A percentile compares a stretch with the other conserved stretches of the same genome.
Evolutionary conservation across 2,113 vertebrate genomes (phyloP).

Genomic region (Ptilorrhoa leucosticta): DNA sequence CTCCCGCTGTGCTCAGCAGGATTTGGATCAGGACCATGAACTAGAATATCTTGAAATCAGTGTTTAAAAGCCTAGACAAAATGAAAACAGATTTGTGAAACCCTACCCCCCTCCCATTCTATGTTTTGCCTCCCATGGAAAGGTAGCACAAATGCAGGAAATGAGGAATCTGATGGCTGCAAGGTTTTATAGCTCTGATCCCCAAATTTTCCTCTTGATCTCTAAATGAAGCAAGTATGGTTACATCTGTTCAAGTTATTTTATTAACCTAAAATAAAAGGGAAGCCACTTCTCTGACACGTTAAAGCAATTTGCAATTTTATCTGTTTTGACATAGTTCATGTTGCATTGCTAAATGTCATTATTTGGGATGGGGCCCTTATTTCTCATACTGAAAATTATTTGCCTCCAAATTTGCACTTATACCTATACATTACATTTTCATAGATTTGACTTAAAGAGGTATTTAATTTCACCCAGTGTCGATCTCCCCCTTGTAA

Average conservation of each 20-base stretch:
- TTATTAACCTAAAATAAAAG: neutral
- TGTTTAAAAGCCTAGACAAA: constrained; percentile 9
- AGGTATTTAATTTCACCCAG: neutral
- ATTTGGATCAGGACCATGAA: constrained; percentile 5
- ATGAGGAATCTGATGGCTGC: neutral
- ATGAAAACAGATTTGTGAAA: neutral
- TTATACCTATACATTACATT: neutral
- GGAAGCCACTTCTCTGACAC: neutral
- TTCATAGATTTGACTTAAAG: neutral
- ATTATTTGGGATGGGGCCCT: neutral
- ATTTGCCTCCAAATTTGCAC: neutral
- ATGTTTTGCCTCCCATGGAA: neutral
- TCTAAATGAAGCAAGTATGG: neutral
- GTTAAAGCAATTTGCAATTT: neutral
- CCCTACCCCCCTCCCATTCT: neutral
- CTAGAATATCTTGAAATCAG: constrained; percentile 4
- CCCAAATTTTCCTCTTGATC: neutral
- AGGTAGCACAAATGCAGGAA: constrained; percentile 5
- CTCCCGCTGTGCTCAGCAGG: neutral
- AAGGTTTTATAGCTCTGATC: neutral
- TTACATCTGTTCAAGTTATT: neutral
- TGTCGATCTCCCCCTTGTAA: neutral
- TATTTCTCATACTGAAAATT: neutral
- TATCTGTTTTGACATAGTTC: neutral
- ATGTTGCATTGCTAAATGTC: neutral